A percentile compares a stretch with the other conserved stretches of the same genome.
phyloP scores from a whole-genome alignment of 2,113 vertebrate genomes.

The Chaetodon trifascialis region DNA sequence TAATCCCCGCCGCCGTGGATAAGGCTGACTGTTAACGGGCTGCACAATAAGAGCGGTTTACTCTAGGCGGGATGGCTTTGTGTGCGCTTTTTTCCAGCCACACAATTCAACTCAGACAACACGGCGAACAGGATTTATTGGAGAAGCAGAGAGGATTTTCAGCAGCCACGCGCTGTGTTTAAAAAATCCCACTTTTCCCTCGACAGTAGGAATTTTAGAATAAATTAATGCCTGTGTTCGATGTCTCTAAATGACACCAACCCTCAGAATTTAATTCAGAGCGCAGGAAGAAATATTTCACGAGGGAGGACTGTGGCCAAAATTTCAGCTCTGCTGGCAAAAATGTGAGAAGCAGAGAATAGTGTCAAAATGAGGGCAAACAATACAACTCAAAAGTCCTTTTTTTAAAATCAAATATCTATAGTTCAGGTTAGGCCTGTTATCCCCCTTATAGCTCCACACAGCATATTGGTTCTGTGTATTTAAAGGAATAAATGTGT shows the following conservation, averaged over 20 bases:
- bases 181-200: neutral
- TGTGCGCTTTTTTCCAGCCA: neutral
- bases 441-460: neutral
- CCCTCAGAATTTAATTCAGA: neutral
- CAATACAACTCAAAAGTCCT: neutral
- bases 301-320: neutral
- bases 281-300: neutral
- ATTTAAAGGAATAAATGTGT: neutral
- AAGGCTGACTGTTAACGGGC: conserved; percentile 54
- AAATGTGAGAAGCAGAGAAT: neutral
- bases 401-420: neutral
- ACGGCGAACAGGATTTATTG: conserved; percentile 13
- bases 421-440: neutral
- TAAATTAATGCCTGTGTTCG: neutral
- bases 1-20: conserved; percentile 73
- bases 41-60: conserved; percentile 43
- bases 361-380: neutral
- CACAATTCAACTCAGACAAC: conserved; percentile 29
- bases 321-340: neutral
- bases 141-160: neutral
- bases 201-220: neutral
- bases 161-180: neutral
- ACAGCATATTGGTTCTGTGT: accelerated
- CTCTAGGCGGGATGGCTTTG: conserved; percentile 2
- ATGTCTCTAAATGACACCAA: neutral